phyloP scores from a whole-genome alignment of 2,113 vertebrate genomes.

The Catagonus wagneri region DNA sequence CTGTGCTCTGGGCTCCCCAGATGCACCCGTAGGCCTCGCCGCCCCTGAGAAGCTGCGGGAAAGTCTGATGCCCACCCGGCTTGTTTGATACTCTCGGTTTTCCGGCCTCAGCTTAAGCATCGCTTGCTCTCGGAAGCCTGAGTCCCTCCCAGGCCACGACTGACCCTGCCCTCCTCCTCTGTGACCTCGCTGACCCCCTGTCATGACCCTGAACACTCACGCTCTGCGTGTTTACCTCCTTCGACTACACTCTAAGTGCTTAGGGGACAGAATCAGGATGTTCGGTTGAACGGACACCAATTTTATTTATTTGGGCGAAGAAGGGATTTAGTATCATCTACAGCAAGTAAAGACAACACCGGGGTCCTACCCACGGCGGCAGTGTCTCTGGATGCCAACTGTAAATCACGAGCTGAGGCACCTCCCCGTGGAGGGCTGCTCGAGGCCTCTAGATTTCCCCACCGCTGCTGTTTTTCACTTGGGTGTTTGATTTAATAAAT shows the following conservation, averaged over 20 bases:
- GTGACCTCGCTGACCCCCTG: neutral
- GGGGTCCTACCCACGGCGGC: no score
- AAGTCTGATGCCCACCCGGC: neutral
- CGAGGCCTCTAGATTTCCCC: neutral
- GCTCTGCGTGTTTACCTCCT: neutral
- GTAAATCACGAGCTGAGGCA: neutral
- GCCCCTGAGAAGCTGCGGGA: neutral
- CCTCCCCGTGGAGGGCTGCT: accelerated
- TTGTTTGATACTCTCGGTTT: neutral
- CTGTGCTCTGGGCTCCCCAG: neutral
- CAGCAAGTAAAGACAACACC: no score
- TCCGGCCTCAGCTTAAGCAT: neutral
- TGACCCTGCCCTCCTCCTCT: neutral
- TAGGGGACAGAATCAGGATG: neutral
- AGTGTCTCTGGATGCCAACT: no score
- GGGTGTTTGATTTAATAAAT: accelerated
- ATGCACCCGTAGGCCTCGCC: accelerated
- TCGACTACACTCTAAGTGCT: no score
- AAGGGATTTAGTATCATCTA: no score
- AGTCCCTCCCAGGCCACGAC: neutral
- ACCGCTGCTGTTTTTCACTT: neutral
- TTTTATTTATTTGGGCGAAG: no score
- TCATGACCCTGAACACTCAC: neutral
- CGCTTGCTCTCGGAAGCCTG: neutral
- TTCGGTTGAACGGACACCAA: neutral